A percentile compares a stretch with the other conserved stretches of the same genome.
These are phyloP conservation scores for Ichneumoninae sp. DNA, from an alignment of 2,888 invertebrate species.

Conservation along the genomic window DNA sequence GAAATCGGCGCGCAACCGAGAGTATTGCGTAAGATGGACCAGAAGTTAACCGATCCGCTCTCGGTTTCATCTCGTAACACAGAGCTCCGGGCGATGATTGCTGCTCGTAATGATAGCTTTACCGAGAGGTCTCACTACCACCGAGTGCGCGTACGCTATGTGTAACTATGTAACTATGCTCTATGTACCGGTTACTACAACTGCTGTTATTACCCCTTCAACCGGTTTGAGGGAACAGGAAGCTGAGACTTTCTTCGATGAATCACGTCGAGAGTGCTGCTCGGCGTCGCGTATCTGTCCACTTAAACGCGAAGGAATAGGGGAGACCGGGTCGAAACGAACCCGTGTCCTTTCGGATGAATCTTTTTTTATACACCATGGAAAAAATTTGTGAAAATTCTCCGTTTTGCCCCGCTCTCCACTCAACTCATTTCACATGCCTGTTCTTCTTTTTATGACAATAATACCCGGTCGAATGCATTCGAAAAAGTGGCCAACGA, in stretches of 20 bases:
- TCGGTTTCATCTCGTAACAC: conserved; percentile 28
- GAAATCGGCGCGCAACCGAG: conserved; percentile 6
- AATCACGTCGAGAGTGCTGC: conserved; percentile 27
- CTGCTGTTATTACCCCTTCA: conserved; percentile 31
- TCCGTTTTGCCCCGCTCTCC: too few species aligned
- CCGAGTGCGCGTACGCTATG: neutral
- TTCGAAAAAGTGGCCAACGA: too few species aligned
- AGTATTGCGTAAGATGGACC: conserved; percentile 41
- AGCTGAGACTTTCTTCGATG: conserved; percentile 63
- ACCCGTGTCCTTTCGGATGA: too few species aligned
- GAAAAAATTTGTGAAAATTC: neutral
- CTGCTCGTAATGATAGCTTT: conserved; percentile 47
- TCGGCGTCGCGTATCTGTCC: conserved; percentile 1
- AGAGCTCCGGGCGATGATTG: conserved; percentile 45
- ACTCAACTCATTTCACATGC: too few species aligned
- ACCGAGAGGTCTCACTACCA: conserved; percentile 32
- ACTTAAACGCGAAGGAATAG: too few species aligned
- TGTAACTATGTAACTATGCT: too few species aligned
- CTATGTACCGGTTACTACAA: too few species aligned
- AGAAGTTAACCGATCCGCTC: conserved; percentile 39
- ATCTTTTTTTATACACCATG: neutral
- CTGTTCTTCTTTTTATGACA: too few species aligned
- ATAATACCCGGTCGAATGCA: too few species aligned
- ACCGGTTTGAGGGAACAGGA: conserved; percentile 44
- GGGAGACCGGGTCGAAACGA: too few species aligned